Percentiles rank a stretch among this genome's conserved stretches.
Conservation (phyloP, 1,140 invertebrate genomes). For the Drosophila orena region DNA sequence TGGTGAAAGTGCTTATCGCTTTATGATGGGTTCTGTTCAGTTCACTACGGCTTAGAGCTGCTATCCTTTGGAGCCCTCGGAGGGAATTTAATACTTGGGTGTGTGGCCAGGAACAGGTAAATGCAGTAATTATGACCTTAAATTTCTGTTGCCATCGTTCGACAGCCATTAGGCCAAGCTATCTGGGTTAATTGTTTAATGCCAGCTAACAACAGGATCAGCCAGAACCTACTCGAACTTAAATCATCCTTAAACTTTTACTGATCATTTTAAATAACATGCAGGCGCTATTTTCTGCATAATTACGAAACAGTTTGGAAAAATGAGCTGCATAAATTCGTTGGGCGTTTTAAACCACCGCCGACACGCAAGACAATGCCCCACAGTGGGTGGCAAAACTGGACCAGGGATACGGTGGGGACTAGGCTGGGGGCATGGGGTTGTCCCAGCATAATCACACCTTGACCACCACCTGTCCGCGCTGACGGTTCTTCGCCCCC, state of each 20-base stretch:
- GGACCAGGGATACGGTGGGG: neutral
- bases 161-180: slow-evolving; percentile 13
- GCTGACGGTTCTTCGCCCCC: slow-evolving; percentile 27
- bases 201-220: slow-evolving; percentile 10
- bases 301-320: slow-evolving; percentile 35
- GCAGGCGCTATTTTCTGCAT: slow-evolving; percentile 7
- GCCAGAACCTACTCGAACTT: neutral
- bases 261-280: slow-evolving; percentile 14
- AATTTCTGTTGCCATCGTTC: slow-evolving; percentile 3
- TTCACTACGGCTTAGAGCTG: slow-evolving; percentile 11
- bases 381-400: slow-evolving; percentile 1
- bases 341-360: slow-evolving; percentile 62
- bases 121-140: slow-evolving; percentile 33
- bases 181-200: slow-evolving; percentile 29
- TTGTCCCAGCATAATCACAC: slow-evolving; percentile 57
- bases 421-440: neutral
- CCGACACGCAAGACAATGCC: slow-evolving; percentile 63
- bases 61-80: slow-evolving; percentile 10
- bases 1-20: slow-evolving; percentile 64
- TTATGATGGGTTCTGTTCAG: slow-evolving; percentile 39
- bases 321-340: slow-evolving; percentile 66
- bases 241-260: slow-evolving; percentile 1
- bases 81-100: slow-evolving; percentile 20
- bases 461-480: slow-evolving; percentile 69
- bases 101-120: slow-evolving; percentile 29